These are phyloP conservation scores for Heterodera schachtii DNA, from an alignment of 1,140 invertebrate species.

Conservation along the genomic window DNA sequence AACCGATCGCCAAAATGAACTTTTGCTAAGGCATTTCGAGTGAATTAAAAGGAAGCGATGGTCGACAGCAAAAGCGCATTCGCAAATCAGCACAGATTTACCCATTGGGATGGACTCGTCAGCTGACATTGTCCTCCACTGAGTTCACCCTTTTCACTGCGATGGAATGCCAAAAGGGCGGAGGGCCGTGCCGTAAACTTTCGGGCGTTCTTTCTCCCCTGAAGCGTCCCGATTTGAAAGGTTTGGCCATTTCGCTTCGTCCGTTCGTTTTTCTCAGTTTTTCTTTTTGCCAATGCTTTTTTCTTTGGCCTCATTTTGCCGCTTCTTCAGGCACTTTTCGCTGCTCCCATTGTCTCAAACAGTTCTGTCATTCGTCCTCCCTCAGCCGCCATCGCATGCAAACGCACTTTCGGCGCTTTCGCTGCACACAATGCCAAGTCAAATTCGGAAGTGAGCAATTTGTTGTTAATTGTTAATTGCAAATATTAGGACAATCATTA, in stretches of 20 bases:
- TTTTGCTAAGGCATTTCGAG: too few species aligned
- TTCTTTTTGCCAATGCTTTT: background rate
- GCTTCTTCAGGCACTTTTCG: slow-evolving; percentile 50
- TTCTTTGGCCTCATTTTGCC: too few species aligned
- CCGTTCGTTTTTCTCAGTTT: background rate
- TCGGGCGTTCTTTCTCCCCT: background rate
- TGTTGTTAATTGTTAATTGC: too few species aligned
- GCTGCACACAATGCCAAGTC: slow-evolving; percentile 58
- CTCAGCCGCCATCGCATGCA: slow-evolving; percentile 64
- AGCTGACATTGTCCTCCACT: too few species aligned
- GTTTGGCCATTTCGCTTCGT: background rate
- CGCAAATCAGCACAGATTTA: background rate
- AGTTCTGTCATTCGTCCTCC: slow-evolving; percentile 65
- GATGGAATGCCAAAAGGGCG: background rate
- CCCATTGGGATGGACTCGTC: too few species aligned
- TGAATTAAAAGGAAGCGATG: too few species aligned
- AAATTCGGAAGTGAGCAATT: slow-evolving; percentile 64
- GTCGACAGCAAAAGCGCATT: too few species aligned
- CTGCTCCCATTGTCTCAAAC: slow-evolving; percentile 60
- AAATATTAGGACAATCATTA: too few species aligned
- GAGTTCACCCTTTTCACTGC: background rate
- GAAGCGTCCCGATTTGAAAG: slow-evolving; percentile 38
- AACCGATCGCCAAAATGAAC: background rate
- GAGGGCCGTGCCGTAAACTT: background rate
- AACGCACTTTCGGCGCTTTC: slow-evolving; percentile 63